phyloP scores from a whole-genome alignment of 2,888 invertebrate species.

The Eupithecia tripunctaria region DNA sequence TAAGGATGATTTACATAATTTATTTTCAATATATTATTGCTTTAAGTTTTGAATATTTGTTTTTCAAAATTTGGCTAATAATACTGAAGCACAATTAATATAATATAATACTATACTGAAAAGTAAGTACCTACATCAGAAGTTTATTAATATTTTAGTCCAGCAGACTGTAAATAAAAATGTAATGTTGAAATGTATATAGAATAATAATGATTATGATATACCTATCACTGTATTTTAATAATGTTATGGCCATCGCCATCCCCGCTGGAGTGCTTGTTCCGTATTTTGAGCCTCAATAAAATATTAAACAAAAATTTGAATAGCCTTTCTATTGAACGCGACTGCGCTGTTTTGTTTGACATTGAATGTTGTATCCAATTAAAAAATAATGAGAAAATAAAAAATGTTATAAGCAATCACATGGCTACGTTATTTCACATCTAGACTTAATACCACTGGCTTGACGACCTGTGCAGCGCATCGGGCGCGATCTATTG shows the following conservation, averaged over 20 bases:
- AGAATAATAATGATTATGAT: conserved; percentile 26
- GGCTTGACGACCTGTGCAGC: not conserved
- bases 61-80: not conserved
- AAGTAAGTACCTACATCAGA: too few species aligned
- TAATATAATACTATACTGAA: too few species aligned
- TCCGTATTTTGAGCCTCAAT: conserved; percentile 20
- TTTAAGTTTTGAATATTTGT: not conserved
- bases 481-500: not conserved
- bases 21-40: not conserved
- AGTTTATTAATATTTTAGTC: not conserved
- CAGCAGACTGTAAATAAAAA: conserved; percentile 6
- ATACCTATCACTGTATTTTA: conserved; percentile 61
- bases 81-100: not conserved
- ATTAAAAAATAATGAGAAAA: not conserved
- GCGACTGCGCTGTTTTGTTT: conserved; percentile 1
- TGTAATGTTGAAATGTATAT: conserved; percentile 4
- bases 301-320: conserved; percentile 33
- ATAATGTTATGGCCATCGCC: conserved; percentile 44
- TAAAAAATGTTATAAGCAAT: not conserved
- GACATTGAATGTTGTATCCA: not conserved
- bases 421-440: not conserved
- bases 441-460: not conserved
- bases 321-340: conserved; percentile 23
- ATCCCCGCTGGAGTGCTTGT: conserved; percentile 3
- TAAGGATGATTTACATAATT: not conserved